phyloP scores from a whole-genome alignment of 2,888 invertebrate species.

The Pherbina coryleti region DNA sequence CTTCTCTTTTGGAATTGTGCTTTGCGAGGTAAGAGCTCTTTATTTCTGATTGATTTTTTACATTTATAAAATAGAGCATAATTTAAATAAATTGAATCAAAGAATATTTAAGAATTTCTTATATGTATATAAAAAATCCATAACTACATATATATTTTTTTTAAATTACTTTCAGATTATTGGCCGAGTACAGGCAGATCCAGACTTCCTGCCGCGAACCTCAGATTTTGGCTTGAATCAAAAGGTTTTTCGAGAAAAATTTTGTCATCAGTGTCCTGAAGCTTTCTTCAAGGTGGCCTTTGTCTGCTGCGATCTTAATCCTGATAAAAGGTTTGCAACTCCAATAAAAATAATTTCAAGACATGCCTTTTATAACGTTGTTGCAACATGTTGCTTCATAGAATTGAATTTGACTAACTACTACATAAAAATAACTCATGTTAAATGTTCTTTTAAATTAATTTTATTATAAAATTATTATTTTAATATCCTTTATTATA shows the following conservation, averaged over 20 bases:
- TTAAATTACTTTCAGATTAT: conserved; percentile 77
- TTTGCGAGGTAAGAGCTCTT: conserved; percentile 82
- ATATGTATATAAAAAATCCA: background rate
- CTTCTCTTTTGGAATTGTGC: conserved; percentile 94
- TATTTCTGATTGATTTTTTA: background rate
- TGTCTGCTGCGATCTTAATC: conserved; percentile 90
- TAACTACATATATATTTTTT: background rate
- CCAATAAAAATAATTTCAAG: conserved; percentile 1
- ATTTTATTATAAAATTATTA: too few relatives aligned
- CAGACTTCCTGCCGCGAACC: conserved; percentile 91
- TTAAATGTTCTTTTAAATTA: too few relatives aligned
- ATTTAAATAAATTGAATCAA: too few relatives aligned
- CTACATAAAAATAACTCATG: too few relatives aligned
- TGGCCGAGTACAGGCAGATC: conserved; percentile 94
- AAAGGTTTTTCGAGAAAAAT: conserved; percentile 85
- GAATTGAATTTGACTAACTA: too few relatives aligned
- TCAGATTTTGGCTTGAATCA: conserved; percentile 94
- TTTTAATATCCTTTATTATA: background rate
- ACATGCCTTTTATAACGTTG: background rate
- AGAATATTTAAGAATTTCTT: background rate
- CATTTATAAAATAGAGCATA: background rate
- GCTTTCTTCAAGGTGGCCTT: conserved; percentile 90
- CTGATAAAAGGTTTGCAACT: conserved; percentile 81
- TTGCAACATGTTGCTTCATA: too few relatives aligned
- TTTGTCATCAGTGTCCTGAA: conserved; percentile 85